A percentile compares a stretch with the other conserved stretches of the same genome.
These are phyloP conservation scores for Phocoena phocoena DNA, from an alignment of 2,113 vertebrate genomes.

Conservation along the genomic window DNA sequence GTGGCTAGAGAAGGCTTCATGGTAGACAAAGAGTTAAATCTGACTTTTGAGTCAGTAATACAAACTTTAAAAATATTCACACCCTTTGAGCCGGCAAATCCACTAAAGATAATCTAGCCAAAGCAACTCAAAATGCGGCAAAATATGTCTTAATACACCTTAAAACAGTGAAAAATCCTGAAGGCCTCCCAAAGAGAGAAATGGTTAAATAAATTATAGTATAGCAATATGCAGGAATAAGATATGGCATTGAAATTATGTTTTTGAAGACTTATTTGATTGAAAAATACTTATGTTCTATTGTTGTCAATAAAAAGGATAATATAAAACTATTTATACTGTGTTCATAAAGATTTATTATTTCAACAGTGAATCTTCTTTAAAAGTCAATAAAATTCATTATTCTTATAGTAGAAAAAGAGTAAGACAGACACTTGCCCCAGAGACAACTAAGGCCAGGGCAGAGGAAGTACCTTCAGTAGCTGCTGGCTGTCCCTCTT, in stretches of 20 bases:
- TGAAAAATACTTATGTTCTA: constrained; percentile 26
- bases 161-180: background rate
- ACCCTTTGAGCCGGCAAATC: background rate
- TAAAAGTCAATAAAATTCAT: constrained; percentile 28
- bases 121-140: constrained; percentile 1
- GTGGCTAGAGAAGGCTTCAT: background rate
- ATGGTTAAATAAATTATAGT: constrained; percentile 8
- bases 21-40: background rate
- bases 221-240: background rate
- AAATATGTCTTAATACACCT: background rate
- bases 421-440: constrained; percentile 5
- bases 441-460: background rate
- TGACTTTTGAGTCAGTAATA: background rate
- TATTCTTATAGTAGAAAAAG: constrained; percentile 21
- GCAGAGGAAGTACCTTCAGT: background rate
- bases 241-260: background rate
- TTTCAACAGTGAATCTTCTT: constrained; percentile 21
- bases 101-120: background rate
- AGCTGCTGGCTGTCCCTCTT: background rate
- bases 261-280: constrained; percentile 30
- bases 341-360: constrained; percentile 18
- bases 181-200: background rate
- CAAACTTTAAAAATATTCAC: background rate
- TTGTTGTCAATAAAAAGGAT: background rate
- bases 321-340: background rate